Base-by-base conservation (phyloP, 2,113 vertebrate species). In the Nothocercus julius region DNA sequence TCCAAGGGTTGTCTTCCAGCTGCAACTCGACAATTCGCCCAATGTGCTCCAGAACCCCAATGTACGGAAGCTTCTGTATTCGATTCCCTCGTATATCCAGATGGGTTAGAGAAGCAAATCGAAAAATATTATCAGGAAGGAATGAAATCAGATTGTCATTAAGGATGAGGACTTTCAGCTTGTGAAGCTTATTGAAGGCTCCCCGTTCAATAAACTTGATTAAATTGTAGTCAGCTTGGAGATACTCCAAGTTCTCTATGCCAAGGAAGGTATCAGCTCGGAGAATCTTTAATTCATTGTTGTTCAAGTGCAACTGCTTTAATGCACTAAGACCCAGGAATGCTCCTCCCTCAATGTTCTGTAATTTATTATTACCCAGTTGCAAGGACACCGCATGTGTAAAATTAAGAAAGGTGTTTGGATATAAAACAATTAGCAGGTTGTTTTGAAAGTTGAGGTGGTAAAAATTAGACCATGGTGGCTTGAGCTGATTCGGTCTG, bases 211-310 rank as follows among this genome's bases (percentile, higher is more conserved):
- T 99, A 98, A 98, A 99, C 98, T 99, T 99, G 96, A 99, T 99
- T 98, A 99, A 98, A 98, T 99, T 99, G 98, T 99, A 99, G 98
- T 99, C 99, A 89, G 99, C 99, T 98, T 99, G 99, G 97, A 99
- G 99, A 97, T 99, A 99, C 97, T 99, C 99, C 99, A 99, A 98
- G 98, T 99, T 99, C 97, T 99, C 99, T 95, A 99, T 99, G 93
- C 99, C 99, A 97, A 98, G 98, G 97, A 99, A 99, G 97, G 99
- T 99, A 98, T 99, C 99, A 69, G 99, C 99, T 77, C 98, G 98
- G 90, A 99, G 98, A 96, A 99, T 98, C 98, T 99, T 99, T 95
- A 99, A 98, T 98, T 99, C 99, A 80, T 99, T 99, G 98, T 99
- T 99, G 98, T 99, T 99, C 97, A 99, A 98, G 97, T 99, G 99